These are phyloP conservation scores for Tetanocera ferruginea DNA, from an alignment of 2,888 invertebrate species.

Conservation along the genomic window DNA sequence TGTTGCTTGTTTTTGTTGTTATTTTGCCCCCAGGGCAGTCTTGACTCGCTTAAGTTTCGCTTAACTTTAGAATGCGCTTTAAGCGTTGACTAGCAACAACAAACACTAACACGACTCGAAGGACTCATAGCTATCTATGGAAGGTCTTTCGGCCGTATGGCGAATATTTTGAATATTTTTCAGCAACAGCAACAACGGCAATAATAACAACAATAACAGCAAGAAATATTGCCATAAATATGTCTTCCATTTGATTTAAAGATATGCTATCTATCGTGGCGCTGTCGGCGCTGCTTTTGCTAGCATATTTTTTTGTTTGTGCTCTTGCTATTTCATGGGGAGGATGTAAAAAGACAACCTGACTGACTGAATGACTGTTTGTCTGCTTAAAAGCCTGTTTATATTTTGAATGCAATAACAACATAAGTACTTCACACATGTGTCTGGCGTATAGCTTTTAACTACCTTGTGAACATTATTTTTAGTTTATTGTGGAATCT, in stretches of 20 bases:
- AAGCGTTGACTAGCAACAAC: conserved; percentile 26
- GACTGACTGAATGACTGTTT: not conserved
- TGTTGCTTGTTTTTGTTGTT: conserved; percentile 12
- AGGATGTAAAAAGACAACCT: conserved; percentile 18
- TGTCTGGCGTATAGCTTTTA: no score
- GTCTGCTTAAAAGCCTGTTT: not conserved
- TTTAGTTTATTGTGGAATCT: no score
- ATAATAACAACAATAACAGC: conserved; percentile 40
- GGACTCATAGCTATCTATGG: conserved; percentile 2
- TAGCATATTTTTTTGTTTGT: no score
- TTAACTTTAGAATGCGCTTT: conserved; percentile 38
- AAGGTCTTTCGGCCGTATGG: not conserved
- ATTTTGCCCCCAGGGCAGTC: conserved; percentile 21
- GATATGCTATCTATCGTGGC: conserved; percentile 52
- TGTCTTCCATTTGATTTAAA: conserved; percentile 69
- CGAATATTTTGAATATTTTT: conserved; percentile 38
- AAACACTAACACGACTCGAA: conserved; percentile 22
- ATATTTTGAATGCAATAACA: not conserved
- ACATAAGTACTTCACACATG: no score
- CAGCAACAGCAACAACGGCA: conserved; percentile 40
- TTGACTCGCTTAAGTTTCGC: conserved; percentile 26
- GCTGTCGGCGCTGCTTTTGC: conserved; percentile 31
- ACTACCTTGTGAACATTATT: no score
- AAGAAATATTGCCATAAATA: conserved; percentile 66
- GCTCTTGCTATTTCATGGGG: not conserved